A percentile compares a stretch with the other conserved stretches of the same genome.
Evolutionary conservation across 2,888 invertebrate genomes (phyloP).

Genomic region (Caenorhabditis uteleia): DNA sequence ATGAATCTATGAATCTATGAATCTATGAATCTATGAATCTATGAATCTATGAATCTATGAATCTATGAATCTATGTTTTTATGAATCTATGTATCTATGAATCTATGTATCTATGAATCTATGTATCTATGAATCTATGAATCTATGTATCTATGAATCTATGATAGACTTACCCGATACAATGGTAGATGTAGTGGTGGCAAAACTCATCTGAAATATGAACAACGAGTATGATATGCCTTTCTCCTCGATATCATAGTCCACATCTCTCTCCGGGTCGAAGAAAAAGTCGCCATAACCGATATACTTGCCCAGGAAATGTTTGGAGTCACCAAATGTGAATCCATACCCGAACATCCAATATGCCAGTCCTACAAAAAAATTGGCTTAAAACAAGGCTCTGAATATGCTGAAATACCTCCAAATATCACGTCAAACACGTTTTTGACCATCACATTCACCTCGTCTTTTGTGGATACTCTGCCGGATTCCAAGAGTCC

Average conservation of each 20-base stretch:
- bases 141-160: background rate
- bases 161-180: no score
- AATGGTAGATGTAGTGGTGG: constrained; percentile 64
- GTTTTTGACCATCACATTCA: constrained; percentile 86
- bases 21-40: no score
- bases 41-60: no score
- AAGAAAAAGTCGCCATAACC: constrained; percentile 62
- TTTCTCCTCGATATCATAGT: constrained; percentile 41
- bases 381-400: no score
- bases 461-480: constrained; percentile 62
- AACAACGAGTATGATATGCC: constrained; percentile 54
- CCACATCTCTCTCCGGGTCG: constrained; percentile 50
- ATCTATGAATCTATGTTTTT: no score
- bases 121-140: background rate
- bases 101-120: no score
- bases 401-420: constrained; percentile 11
- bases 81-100: no score
- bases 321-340: constrained; percentile 78
- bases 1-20: no score
- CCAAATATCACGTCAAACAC: constrained; percentile 83
- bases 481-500: constrained; percentile 56
- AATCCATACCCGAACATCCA: constrained; percentile 93
- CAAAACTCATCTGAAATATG: constrained; percentile 66
- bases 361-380: constrained; percentile 83
- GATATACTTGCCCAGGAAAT: constrained; percentile 33